Evolutionary conservation across 2,113 vertebrate species (phyloP), one percentile per base, ranked within the genome.

Genomic region (Vireo altiloquus): DNA sequence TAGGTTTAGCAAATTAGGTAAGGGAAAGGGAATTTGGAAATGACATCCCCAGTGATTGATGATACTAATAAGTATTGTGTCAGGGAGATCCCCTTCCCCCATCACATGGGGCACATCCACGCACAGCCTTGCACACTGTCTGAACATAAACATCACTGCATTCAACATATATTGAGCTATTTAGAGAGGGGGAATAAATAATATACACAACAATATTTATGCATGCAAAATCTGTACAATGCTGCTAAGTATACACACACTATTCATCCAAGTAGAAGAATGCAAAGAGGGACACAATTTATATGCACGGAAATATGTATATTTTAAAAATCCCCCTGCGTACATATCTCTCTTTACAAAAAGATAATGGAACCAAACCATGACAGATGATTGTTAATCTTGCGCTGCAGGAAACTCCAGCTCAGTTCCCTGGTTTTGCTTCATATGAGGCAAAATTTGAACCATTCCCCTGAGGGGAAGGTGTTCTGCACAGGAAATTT

Each of bases 1-100:
- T 95, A 97, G 87, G 95, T 97, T 96, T 89, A 96, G 97, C 93
- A 97, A 97, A 97, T 96, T 96, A 97, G 95, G 96, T 93, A 94
- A 94, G 88, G 94, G 95, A 97, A 93, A 93, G 91, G 94, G 97
- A 94, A 89, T 96, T 96, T 97, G 94, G 96, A 96, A 97, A 95
- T 97, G 97, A 97, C 96, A 94, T 82, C 69, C 69, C 31, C 6
- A 13, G 87, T 97, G 97, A 97, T 83, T 92, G 96, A 97, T 96
- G 97, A 96, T 91, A 86, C 96, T 97, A 97, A 97, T 97, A 97
- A 97, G 94, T 84, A 52, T 69, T 52, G 63, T 91, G 94, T 91
- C 90, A 90, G 92, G 94, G 74, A 97, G 64, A 70, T 60, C 82
- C 76, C 82, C 74, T 89, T 69, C 61, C 64, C 81, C 81, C 75